Evolutionary conservation across 1,140 invertebrate genomes (phyloP), one percentile per base, ranked within the genome.

Genomic region (Anoplophora glabripennis): DNA sequence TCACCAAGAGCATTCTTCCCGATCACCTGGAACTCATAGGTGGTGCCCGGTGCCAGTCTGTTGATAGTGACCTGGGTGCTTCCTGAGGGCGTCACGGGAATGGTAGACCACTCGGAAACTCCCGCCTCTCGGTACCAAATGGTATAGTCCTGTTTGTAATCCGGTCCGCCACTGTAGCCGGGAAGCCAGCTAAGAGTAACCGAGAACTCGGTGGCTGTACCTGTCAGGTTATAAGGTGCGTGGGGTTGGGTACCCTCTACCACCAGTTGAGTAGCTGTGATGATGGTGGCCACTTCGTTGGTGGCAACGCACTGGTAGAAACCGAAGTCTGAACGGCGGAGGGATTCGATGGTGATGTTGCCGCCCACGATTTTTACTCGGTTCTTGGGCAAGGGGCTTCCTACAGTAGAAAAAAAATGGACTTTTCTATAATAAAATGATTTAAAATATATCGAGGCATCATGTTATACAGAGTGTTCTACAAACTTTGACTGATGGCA

Each of bases 241-340:
- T 98, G 94, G 4, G 95, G 95, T 72, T 96, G 94, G 2, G 94
- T 97, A 52, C 92, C 94, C 79, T 97, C 93, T 53, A 98, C 90
- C 58, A 96, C 90, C 46, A 99, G 80, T 71, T 94, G 90, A 12
- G 94, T 96, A 41, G 88, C 84, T 4, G 90, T 86, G 34, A 94
- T 88, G 70, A 98, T 89, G 1, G 93, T 96, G 40, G 94, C 93
- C 57, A 97, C 67, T 79, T 96, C 93, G 77, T 98, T 98, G 55
- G 87, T 88, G 3, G 93, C 92, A 51, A 96, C 87, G 77, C 96
- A 98, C 76, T 98, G 93, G 76, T 98, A 98, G 69, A 86, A 88
- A 7, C 94, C 95, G 75, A 97, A 94, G 78, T 99, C 96, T 44
- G 88, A 85, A 35, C 94, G 84, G 2, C 88, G 81, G 45, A 98